Conservation (phyloP, 1,140 invertebrate species). For the Dryas iulia region DNA sequence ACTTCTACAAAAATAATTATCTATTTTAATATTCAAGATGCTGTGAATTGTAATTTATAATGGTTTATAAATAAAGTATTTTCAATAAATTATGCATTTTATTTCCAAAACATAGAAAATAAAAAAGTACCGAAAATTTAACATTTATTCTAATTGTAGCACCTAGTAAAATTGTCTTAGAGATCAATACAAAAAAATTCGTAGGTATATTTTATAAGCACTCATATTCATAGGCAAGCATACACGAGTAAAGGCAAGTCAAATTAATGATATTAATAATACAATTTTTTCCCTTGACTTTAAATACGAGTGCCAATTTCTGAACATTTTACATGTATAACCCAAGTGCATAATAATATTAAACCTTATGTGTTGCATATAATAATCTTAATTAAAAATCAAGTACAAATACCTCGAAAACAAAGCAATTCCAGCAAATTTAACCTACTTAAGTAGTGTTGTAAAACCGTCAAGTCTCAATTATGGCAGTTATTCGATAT, state of each 20-base stretch:
- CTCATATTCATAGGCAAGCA: slow-evolving; percentile 31
- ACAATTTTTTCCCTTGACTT: not conserved
- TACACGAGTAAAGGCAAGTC: not conserved
- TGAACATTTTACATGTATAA: slow-evolving; percentile 7
- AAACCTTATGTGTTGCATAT: slow-evolving; percentile 9
- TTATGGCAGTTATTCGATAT: slow-evolving; percentile 37
- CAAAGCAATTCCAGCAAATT: slow-evolving; percentile 38
- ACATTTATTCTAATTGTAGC: slow-evolving; percentile 57
- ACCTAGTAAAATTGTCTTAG: slow-evolving; percentile 69
- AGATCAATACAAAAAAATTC: slow-evolving; percentile 61
- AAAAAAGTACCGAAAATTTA: slow-evolving; percentile 35
- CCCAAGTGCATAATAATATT: slow-evolving; percentile 21
- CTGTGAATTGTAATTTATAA: slow-evolving; percentile 28
- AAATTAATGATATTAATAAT: not conserved
- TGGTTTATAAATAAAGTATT: slow-evolving; percentile 24
- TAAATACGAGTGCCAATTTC: slow-evolving; percentile 28
- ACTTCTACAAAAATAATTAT: not conserved
- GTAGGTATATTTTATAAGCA: slow-evolving; percentile 32
- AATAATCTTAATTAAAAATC: slow-evolving; percentile 25
- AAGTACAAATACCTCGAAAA: slow-evolving; percentile 28
- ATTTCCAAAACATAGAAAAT: slow-evolving; percentile 26
- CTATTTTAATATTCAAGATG: slow-evolving; percentile 12
- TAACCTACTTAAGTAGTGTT: slow-evolving; percentile 32
- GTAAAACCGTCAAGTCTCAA: slow-evolving; percentile 42
- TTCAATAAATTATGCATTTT: slow-evolving; percentile 29